A percentile compares a stretch with the other conserved stretches of the same genome.
Evolutionary conservation across 2,113 vertebrate species (phyloP).

Genomic region (Anser cygnoides): DNA sequence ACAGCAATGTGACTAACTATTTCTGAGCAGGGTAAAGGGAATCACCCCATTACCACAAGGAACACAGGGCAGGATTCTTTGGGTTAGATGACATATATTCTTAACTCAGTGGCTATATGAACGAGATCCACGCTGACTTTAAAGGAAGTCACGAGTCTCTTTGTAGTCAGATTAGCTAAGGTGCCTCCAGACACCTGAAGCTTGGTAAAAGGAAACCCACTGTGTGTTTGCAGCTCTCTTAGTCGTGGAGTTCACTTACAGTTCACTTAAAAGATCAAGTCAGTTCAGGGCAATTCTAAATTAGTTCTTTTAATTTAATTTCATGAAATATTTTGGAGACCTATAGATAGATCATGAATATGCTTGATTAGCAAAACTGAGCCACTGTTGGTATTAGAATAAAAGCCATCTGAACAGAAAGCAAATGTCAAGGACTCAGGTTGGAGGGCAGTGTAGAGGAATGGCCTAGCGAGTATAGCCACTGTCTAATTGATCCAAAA

Average conservation of each 20-base stretch:
- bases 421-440: conserved; percentile 50
- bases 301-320: not conserved
- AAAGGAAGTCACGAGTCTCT: not conserved
- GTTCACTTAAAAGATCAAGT: not conserved
- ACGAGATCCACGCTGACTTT: not conserved
- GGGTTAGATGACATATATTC: fast-evolving
- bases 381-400: not conserved
- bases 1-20: not conserved
- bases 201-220: not conserved
- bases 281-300: not conserved
- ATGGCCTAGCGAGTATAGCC: conserved; percentile 11
- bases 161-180: not conserved
- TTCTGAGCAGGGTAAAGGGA: not conserved
- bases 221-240: not conserved
- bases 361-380: not conserved
- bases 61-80: not conserved
- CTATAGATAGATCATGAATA: not conserved
- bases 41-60: not conserved
- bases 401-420: not conserved
- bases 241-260: not conserved
- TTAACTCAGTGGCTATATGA: not conserved
- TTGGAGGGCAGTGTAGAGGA: conserved; percentile 30
- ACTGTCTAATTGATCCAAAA: conserved; percentile 34
- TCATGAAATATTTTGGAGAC: not conserved
- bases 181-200: not conserved